These are phyloP conservation scores for Chloroclystis v-ata DNA, from an alignment of 2,888 invertebrate genomes.

Conservation along the genomic window DNA sequence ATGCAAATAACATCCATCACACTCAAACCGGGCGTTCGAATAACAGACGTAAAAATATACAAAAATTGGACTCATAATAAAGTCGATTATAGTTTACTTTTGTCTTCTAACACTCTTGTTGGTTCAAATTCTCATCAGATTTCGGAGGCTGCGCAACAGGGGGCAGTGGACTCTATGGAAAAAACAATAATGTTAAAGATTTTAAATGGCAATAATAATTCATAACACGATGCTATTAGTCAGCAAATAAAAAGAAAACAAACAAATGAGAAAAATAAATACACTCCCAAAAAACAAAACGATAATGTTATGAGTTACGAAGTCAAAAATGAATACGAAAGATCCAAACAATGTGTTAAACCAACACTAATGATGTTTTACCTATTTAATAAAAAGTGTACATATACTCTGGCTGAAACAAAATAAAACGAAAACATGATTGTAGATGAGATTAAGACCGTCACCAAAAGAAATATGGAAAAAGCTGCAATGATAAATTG, in stretches of 20 bases:
- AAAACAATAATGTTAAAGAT: neutral
- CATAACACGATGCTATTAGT: constrained; percentile 30
- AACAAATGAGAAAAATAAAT: constrained; percentile 17
- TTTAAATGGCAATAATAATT: constrained; percentile 15
- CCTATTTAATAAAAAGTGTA: constrained; percentile 71
- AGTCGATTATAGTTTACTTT: constrained; percentile 34
- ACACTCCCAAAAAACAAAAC: constrained; percentile 30
- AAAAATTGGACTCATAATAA: constrained; percentile 58
- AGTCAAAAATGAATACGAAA: too few species aligned
- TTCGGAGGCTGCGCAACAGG: constrained; percentile 78
- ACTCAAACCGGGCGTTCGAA: constrained; percentile 45
- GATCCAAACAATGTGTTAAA: constrained; percentile 24
- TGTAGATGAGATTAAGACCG: constrained; percentile 43
- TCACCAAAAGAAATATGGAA: constrained; percentile 45
- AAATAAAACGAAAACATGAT: constrained; percentile 43
- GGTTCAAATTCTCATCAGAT: constrained; percentile 86
- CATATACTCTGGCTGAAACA: constrained; percentile 76
- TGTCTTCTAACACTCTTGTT: constrained; percentile 76
- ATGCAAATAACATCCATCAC: constrained; percentile 13
- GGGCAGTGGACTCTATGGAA: constrained; percentile 83
- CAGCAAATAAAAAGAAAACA: constrained; percentile 33
- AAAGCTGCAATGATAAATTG: constrained; percentile 38
- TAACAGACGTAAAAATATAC: constrained; percentile 55
- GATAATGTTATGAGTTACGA: constrained; percentile 26
- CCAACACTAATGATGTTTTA: constrained; percentile 27